Evolutionary conservation across 2,888 invertebrate species (phyloP), one percentile per base, ranked within the genome.

Genomic region (Ormyrus thymus): DNA sequence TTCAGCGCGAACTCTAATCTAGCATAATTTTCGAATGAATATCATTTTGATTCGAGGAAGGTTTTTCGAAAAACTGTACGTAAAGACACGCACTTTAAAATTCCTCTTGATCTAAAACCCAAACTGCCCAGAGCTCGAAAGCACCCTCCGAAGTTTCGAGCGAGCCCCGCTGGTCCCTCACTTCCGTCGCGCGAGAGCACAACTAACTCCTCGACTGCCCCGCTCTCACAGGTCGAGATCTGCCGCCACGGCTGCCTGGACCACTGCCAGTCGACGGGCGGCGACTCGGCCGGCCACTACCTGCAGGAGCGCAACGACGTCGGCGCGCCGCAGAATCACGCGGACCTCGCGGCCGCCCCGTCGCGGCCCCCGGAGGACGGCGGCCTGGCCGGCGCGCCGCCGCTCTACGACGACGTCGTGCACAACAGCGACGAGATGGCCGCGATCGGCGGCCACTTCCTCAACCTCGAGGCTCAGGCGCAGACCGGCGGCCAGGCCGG

Each of bases 161-260:
- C 29, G 29, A n/a, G n/a, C n/a, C n/a, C n/a, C 29, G 29, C 29
- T 4, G 4, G 29, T 29, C 29, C 29, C 3, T 29, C 4, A 29
- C 1, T 29, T 29, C 2, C 2, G 29, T 2, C 29, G 29, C 29
- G 29, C 29, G 29, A 29, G 2, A 29, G 29, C 29, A 29, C 29
- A 1, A 29, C 3, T 29, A 29, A 29, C 29, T 3, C 4, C 29
- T 1, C 29, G 29, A 1, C 29, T 3, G 3, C 29, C 29, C 29
- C 4, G 29, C 4, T 55, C 29, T 61, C 15, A n/a, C 81, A 88
- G 84, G 95, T 97, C 82, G 97, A 97, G 90, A 97, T 97, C 85
- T 97, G 97, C 88, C 92, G 97, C 10, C 97, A 97, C 86, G 97
- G 97, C 0, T 97, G 97, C 87, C 91, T 97, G 83, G 97, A 97